Conservation (phyloP, 2,888 invertebrate species). For the Latrodectus hesperus region DNA sequence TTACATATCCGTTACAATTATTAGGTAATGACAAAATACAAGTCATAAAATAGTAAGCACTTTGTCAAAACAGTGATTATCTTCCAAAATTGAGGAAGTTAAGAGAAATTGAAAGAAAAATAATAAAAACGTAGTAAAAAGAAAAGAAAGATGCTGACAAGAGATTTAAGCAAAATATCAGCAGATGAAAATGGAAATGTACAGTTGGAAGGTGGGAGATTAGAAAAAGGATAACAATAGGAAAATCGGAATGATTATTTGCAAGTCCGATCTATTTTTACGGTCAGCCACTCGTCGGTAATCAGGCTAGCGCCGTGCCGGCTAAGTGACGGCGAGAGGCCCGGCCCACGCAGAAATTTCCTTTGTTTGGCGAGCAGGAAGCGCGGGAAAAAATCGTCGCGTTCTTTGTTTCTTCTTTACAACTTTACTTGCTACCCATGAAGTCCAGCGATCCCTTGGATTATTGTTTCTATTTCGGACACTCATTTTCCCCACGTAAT, state of each 20-base stretch:
- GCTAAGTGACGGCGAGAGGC: conserved; percentile 24
- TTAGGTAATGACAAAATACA: too few species aligned
- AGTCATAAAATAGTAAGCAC: too few species aligned
- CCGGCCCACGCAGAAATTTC: conserved; percentile 18
- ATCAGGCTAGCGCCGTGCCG: conserved; percentile 41
- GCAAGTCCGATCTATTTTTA: conserved; percentile 43
- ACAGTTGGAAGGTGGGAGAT: conserved; percentile 33
- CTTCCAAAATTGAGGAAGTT: too few species aligned
- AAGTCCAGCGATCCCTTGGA: not conserved
- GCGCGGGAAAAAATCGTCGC: not conserved
- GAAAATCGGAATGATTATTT: conserved; percentile 12
- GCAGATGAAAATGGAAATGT: conserved; percentile 30
- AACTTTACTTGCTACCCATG: conserved; percentile 6
- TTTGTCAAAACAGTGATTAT: too few species aligned
- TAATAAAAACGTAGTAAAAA: conserved; percentile 4
- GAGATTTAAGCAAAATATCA: conserved; percentile 25
- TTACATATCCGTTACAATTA: too few species aligned
- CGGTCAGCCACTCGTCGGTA: conserved; percentile 18
- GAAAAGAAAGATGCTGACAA: conserved; percentile 14
- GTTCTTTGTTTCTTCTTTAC: conserved; percentile 12
- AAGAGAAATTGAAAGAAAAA: too few species aligned
- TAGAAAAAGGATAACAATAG: conserved; percentile 53
- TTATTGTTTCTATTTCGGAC: conserved; percentile 28
- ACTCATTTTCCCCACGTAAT: not conserved
- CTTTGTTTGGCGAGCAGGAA: conserved; percentile 57